Percentiles rank a stretch among this genome's conserved stretches.
Conservation (phyloP, 2,113 vertebrate species). For the Alligator sinensis region DNA sequence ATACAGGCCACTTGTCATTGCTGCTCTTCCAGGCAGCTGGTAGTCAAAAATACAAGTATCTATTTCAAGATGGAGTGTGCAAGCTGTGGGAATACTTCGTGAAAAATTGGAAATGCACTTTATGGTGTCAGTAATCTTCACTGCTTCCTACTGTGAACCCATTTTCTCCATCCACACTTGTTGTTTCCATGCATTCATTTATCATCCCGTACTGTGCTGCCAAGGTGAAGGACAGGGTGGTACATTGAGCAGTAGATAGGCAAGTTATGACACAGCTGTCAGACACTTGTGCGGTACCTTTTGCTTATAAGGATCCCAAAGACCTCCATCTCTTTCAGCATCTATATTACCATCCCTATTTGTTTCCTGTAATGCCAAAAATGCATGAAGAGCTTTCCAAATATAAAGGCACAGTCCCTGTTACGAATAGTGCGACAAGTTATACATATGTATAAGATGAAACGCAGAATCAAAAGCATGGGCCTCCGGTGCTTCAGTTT, state of each 20-base stretch:
- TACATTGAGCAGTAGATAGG: background rate
- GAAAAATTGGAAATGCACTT: fast-evolving
- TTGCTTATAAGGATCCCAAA: background rate
- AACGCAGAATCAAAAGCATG: background rate
- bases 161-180: background rate
- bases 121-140: background rate
- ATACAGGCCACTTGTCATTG: fast-evolving
- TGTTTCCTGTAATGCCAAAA: fast-evolving
- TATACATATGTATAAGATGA: background rate
- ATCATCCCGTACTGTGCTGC: background rate
- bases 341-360: background rate
- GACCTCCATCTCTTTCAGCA: background rate
- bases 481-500: background rate
- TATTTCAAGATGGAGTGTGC: fast-evolving
- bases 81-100: fast-evolving
- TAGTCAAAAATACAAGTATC: background rate
- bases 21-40: background rate
- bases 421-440: background rate
- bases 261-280: background rate
- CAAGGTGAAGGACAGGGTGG: background rate
- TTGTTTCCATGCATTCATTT: fast-evolving
- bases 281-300: background rate
- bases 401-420: background rate
- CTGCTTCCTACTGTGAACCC: background rate
- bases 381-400: background rate